A percentile compares a stretch with the other conserved stretches of the same genome.
Conservation (phyloP, 2,797 vertebrate species). For the Pantherophis vulpinus region DNA sequence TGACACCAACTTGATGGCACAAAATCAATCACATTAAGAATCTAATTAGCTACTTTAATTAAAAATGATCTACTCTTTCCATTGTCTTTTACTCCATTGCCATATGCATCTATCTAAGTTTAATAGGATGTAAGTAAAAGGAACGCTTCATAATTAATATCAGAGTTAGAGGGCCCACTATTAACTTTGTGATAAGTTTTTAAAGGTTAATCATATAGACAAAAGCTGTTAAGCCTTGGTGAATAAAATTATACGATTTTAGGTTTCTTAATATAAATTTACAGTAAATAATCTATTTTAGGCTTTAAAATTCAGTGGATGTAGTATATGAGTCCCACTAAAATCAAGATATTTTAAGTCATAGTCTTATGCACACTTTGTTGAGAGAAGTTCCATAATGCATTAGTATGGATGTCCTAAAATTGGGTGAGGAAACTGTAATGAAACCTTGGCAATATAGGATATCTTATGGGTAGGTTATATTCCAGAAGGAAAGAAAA, state of each 20-base stretch:
- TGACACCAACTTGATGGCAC: background rate
- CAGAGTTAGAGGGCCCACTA: background rate
- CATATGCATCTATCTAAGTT: background rate
- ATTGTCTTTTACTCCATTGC: background rate
- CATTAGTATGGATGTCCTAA: background rate
- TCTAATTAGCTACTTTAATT: background rate
- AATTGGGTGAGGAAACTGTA: background rate
- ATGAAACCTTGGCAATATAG: background rate
- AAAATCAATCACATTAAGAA: background rate
- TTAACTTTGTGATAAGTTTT: background rate
- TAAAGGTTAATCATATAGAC: background rate
- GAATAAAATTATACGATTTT: background rate
- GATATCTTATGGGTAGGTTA: background rate
- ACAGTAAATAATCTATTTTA: constrained; percentile 29
- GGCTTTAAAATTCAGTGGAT: background rate
- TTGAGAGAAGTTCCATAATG: background rate
- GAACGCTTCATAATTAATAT: background rate
- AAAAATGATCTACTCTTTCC: background rate
- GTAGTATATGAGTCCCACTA: background rate
- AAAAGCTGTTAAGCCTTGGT: constrained; percentile 36
- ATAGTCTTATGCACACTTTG: background rate
- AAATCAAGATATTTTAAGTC: background rate
- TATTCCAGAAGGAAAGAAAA: background rate
- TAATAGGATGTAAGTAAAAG: background rate
- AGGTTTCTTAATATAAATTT: constrained; percentile 21